These are phyloP conservation scores for Epistrophella euchroma DNA, from an alignment of 2,888 invertebrate genomes.

Conservation along the genomic window DNA sequence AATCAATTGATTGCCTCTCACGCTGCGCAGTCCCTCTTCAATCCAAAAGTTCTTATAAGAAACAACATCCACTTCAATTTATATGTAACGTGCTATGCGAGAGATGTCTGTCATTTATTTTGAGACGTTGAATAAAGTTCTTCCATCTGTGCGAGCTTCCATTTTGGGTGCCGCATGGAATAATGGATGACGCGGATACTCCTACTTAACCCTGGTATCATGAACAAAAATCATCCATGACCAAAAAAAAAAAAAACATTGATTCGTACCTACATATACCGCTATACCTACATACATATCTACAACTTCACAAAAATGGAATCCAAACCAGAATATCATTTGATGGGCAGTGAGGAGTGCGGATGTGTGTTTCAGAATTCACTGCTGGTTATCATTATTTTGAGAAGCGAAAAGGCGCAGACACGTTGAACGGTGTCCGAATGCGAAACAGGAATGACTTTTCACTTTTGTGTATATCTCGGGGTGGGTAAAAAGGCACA, in stretches of 20 bases:
- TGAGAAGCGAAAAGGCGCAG: slow-evolving; percentile 27
- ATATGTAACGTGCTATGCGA: slow-evolving; percentile 9
- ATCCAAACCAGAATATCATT: slow-evolving; percentile 62
- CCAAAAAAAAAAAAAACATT: slow-evolving; percentile 35
- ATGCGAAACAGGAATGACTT: slow-evolving; percentile 66
- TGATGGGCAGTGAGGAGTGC: slow-evolving; percentile 25
- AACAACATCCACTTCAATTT: slow-evolving; percentile 22
- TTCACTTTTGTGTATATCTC: background rate
- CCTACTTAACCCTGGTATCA: slow-evolving; percentile 64
- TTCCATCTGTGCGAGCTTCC: slow-evolving; percentile 60
- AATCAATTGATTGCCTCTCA: slow-evolving; percentile 63
- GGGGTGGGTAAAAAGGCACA: background rate
- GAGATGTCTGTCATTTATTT: slow-evolving; percentile 20
- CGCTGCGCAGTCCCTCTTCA: slow-evolving; percentile 9
- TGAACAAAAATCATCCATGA: slow-evolving; percentile 44
- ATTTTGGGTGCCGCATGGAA: slow-evolving; percentile 71
- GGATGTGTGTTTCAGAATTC: slow-evolving; percentile 61
- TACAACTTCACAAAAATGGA: slow-evolving; percentile 36
- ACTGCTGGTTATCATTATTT: slow-evolving; percentile 51
- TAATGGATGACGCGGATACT: slow-evolving; percentile 74
- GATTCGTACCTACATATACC: slow-evolving; percentile 50
- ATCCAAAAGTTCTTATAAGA: background rate
- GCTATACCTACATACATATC: background rate
- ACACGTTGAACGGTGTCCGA: slow-evolving; percentile 60
- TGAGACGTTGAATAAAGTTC: slow-evolving; percentile 56